phyloP scores from a whole-genome alignment of 2,888 invertebrate genomes.

The Nemurella pictetii region DNA sequence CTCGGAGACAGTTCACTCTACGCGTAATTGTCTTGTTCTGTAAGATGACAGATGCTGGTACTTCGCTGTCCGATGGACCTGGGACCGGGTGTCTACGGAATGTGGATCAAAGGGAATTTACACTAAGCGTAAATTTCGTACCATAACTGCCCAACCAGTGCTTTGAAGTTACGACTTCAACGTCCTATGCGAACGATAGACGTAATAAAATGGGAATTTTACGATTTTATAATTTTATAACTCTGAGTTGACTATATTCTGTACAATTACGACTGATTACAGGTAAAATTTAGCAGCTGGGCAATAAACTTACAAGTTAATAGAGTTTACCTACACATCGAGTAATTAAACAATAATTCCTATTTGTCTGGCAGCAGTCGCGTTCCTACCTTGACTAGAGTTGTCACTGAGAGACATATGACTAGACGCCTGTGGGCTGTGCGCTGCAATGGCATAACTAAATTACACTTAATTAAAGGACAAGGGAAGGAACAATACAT shows the following conservation, averaged over 20 bases:
- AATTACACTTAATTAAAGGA: constrained; percentile 41
- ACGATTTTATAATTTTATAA: background rate
- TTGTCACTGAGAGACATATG: constrained; percentile 18
- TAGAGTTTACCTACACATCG: background rate
- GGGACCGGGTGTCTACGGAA: background rate
- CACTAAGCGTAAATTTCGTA: background rate
- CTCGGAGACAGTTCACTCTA: background rate
- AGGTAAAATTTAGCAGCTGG: background rate
- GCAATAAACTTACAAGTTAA: constrained; percentile 19
- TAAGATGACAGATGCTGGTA: background rate
- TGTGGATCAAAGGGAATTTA: background rate
- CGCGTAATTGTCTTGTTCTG: background rate
- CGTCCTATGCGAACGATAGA: background rate
- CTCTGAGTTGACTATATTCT: background rate
- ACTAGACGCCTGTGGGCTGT: background rate
- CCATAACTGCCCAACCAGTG: too few species aligned
- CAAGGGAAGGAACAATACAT: constrained; percentile 40
- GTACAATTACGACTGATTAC: background rate
- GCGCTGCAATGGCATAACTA: constrained; percentile 31
- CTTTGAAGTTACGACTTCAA: background rate
- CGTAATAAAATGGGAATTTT: background rate
- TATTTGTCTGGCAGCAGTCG: constrained; percentile 25
- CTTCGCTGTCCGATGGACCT: background rate
- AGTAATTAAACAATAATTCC: constrained; percentile 38
- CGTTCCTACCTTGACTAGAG: constrained; percentile 21